These are phyloP conservation scores for Eurosta solidaginis DNA, from an alignment of 1,140 invertebrate species.

Conservation along the genomic window DNA sequence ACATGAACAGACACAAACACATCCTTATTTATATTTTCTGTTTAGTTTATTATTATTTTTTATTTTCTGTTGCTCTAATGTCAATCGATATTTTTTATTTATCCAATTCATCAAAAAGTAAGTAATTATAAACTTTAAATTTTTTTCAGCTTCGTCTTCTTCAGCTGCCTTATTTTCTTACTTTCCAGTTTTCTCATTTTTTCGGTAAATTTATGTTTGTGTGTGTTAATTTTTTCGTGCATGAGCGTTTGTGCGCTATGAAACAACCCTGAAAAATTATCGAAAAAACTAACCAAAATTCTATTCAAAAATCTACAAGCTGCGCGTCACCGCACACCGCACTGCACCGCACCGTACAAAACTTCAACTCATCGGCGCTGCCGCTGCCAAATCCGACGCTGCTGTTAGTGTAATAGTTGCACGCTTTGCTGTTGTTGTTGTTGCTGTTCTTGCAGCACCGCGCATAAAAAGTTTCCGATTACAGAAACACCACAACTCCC, in stretches of 20 bases:
- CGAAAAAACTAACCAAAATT: conserved; percentile 59
- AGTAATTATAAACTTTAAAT: conserved; percentile 59
- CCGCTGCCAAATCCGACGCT: not conserved
- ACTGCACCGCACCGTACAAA: not conserved
- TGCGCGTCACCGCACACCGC: not conserved
- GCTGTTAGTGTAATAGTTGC: conserved; percentile 28
- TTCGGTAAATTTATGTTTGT: not conserved
- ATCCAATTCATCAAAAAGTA: conserved; percentile 60
- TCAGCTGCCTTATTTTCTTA: not conserved
- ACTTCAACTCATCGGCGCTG: not conserved
- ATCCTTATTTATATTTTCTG: not conserved
- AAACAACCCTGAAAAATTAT: conserved; percentile 58
- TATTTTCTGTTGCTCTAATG: not conserved
- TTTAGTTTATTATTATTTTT: too few species aligned
- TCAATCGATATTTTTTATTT: conserved; percentile 42
- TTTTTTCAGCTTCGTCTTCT: conserved; percentile 41
- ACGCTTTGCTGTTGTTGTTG: conserved; percentile 51
- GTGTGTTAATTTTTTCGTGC: not conserved
- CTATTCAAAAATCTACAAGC: conserved; percentile 48
- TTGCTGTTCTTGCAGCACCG: conserved; percentile 34
- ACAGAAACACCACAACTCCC: conserved; percentile 37
- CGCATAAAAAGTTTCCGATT: conserved; percentile 55
- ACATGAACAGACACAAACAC: not conserved
- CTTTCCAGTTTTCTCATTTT: conserved; percentile 9
- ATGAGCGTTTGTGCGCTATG: not conserved